Base-by-base conservation (phyloP, 1,140 invertebrate genomes). In the Colletes latitarsis region DNA sequence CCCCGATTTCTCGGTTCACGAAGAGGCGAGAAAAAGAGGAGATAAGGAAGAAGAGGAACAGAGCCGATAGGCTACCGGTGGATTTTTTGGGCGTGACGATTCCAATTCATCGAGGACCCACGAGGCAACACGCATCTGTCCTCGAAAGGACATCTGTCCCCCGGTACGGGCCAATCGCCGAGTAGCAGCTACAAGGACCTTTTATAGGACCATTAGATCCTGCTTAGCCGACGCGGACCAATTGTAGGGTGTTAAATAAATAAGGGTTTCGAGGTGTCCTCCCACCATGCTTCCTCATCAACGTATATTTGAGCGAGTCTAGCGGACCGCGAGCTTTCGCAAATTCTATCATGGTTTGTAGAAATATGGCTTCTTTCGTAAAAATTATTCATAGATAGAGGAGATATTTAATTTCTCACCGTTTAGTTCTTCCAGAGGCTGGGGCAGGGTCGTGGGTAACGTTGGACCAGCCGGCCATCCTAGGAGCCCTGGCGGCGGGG, bases 221-320 rank as follows among this genome's bases (percentile, higher is more conserved):
- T 93, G 92, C 90, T 93, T 93, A 93, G 91, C 81, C 80, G 72
- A 70, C 67, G 86, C 89, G 88, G 89, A 89, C 92, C 92, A 93
- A 93, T 93, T 92, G 91, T 89, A 92, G 91, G 91, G 91, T 93
- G 91, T 89, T 93, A 92, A 93, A 93, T 93, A 93, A 93, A 93
- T 93, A 93, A 92, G 91, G 92, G 90, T 90, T 90, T 85, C 82
- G 71, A 84, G 30, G 12, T 52, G 52, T 67, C 43, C 43, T 52
- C 49, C 21, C 30, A 30, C 30, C 2, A 30, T 30, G 30, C 30
- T 53, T 17, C 52, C 55, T 6, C n/a, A 46, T 67, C 63, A 49
- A 58, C 68, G 52, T 15, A 70, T 57, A 8, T 19, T 12, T 39
- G 21, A 60, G 15, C 19, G 73, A 41, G 2, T 19, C 4, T 60